Evolutionary conservation across 2,113 vertebrate genomes (phyloP), one percentile per base, ranked within the genome.

Genomic region (Cisticola juncidis): DNA sequence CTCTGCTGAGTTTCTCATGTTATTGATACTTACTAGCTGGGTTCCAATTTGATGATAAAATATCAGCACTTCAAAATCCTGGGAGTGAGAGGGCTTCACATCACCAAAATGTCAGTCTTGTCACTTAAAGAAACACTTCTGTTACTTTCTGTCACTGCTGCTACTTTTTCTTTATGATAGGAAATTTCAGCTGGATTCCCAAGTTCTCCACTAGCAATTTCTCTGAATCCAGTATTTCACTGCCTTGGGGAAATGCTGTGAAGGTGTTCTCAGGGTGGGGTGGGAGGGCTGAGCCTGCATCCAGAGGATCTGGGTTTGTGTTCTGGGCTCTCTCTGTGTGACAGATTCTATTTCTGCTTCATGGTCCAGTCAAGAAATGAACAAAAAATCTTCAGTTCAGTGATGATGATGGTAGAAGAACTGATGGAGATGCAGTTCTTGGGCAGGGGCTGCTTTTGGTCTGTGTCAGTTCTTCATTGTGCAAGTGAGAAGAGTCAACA

Each of bases 41-140:
- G 33, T 66, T 84, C 61, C 81, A 94, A 54, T 88, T 86, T 68
- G 72, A 58, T 94, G 86, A 93, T 88, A 77, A 94, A 95, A 78
- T 93, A 84, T 65, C 86, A 84, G 57, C 86, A 62, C 83, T 91
- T 92, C 19, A 64, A 74, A 95, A 72, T 94, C 54, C 53, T 53
- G 45, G 79, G 48, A 54, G 48, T 82, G 73, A 64, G 69, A 90
- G 62, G 68, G 48, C 50, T 94, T 86, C 86, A 76, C 51, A 89
- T 97, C 61, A 88, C 47, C 36, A 24, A 91, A 90, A 90, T 62
- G 29, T 92, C 70, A 71, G 78, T 79, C 13, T 35, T 87, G 60
- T 58, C 87, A 71, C 61, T 93, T 92, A 53, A 83, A 86, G 53
- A 54, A 92, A 54, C 54, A 70, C 57, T 92, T 73, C 12, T 61